Conservation (phyloP, 2,888 invertebrate species). For the Drosophila meridionalis region DNA sequence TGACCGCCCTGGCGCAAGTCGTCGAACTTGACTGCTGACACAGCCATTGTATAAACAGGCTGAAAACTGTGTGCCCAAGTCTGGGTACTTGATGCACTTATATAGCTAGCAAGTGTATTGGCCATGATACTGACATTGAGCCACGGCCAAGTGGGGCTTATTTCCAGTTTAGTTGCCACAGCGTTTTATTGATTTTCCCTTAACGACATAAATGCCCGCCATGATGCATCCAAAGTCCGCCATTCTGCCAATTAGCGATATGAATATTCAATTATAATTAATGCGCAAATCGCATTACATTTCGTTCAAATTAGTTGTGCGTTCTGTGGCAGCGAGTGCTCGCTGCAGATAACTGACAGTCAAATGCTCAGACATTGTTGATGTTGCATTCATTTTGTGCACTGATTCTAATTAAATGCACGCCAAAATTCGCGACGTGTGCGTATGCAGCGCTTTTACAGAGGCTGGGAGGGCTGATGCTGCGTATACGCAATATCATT, state of each 20-base stretch:
- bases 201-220: neutral
- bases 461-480: neutral
- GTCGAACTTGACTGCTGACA: constrained; percentile 44
- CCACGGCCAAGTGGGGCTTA: constrained; percentile 4
- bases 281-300: constrained; percentile 37
- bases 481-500: constrained; percentile 48
- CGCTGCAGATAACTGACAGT: constrained; percentile 32
- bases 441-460: constrained; percentile 30
- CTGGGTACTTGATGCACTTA: constrained; percentile 11
- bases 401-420: constrained; percentile 40
- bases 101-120: constrained; percentile 36
- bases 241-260: constrained; percentile 40
- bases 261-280: constrained; percentile 52
- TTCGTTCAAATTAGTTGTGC: constrained; percentile 25
- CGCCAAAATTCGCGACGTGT: constrained; percentile 21
- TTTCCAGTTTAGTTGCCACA: neutral
- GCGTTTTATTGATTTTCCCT: constrained; percentile 41
- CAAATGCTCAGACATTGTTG: constrained; percentile 15
- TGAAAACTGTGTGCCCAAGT: constrained; percentile 22
- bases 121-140: constrained; percentile 45
- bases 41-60: constrained; percentile 22
- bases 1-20: constrained; percentile 27
- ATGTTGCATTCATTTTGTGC: constrained; percentile 19
- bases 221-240: neutral
- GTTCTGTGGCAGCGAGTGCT: constrained; percentile 26